Conservation (phyloP, 2,113 vertebrate species). For the Nicator chloris region DNA sequence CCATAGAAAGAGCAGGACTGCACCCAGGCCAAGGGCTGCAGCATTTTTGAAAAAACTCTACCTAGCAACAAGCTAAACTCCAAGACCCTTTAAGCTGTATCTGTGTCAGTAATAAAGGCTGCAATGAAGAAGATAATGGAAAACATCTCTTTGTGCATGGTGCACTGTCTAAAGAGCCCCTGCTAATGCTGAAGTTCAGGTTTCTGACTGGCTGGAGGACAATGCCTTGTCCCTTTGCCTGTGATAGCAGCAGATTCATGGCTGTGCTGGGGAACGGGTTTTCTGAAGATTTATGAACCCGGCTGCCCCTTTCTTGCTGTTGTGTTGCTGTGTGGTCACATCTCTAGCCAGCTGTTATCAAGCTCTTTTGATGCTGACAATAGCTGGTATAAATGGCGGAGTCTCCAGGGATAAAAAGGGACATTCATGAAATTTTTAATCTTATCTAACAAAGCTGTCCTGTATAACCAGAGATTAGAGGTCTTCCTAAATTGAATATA, state of each 20-base stretch:
- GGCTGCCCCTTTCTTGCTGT: slow-evolving; percentile 33
- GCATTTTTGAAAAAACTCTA: slow-evolving; percentile 1
- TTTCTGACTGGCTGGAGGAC: slow-evolving; percentile 37
- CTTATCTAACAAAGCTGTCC: slow-evolving; percentile 68
- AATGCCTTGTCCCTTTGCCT: slow-evolving; percentile 14
- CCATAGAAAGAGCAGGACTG: background rate
- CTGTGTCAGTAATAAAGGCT: slow-evolving; percentile 32
- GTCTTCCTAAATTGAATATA: slow-evolving; percentile 51
- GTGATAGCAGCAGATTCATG: slow-evolving; percentile 35
- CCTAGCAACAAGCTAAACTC: slow-evolving; percentile 40
- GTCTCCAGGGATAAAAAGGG: slow-evolving; percentile 57
- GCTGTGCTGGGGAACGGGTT: background rate
- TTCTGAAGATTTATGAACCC: slow-evolving; percentile 43
- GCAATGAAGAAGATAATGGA: slow-evolving; percentile 55
- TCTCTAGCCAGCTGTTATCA: slow-evolving; percentile 66
- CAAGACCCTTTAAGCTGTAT: slow-evolving; percentile 34
- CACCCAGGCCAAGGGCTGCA: background rate
- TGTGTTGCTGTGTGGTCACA: slow-evolving; percentile 41
- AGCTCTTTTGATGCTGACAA: slow-evolving; percentile 49
- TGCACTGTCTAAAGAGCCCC: background rate
- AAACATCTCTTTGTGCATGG: slow-evolving; percentile 27
- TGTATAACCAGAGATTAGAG: slow-evolving; percentile 63
- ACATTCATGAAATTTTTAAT: slow-evolving; percentile 59
- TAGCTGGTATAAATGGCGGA: slow-evolving; percentile 13
- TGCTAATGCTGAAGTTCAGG: slow-evolving; percentile 50